A percentile compares a stretch with the other conserved stretches of the same genome.
Conservation (phyloP, 2,113 vertebrate species). For the Dunckerocampus dactyliophorus region DNA sequence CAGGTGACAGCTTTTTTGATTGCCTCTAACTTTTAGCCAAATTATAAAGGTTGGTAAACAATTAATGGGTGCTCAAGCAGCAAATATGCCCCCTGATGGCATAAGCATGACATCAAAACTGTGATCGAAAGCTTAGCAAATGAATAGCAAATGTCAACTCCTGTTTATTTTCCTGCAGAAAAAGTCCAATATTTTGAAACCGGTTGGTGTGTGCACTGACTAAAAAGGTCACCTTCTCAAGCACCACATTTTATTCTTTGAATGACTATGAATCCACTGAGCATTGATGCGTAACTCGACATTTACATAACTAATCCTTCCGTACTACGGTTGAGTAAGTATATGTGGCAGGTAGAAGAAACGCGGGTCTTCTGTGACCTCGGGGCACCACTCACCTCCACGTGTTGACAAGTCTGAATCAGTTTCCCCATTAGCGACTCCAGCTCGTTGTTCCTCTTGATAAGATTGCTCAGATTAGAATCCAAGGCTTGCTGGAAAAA, state of each 20-base stretch:
- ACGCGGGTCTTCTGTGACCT: not conserved
- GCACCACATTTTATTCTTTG: no score
- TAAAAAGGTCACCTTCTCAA: no score
- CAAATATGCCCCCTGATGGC: not conserved
- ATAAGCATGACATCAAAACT: not conserved
- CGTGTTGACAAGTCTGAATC: conserved; percentile 94
- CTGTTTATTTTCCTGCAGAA: no score
- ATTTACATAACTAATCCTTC: no score
- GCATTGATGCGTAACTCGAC: not conserved
- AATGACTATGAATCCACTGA: not conserved
- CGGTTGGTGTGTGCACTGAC: not conserved
- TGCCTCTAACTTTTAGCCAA: not conserved
- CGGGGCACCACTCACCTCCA: conserved; percentile 81
- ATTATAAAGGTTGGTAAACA: not conserved
- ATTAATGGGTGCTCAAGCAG: no score
- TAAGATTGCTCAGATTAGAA: conserved; percentile 86
- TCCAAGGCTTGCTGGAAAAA: conserved; percentile 88
- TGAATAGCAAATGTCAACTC: no score
- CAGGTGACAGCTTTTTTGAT: not conserved
- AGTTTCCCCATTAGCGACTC: conserved; percentile 91
- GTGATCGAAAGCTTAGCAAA: no score
- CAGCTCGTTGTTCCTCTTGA: conserved; percentile 94
- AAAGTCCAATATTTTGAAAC: not conserved
- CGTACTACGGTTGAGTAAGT: no score
- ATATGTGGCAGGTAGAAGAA: no score